Conservation (phyloP, 1,140 invertebrate species). For the Drosophila melanogaster region DNA sequence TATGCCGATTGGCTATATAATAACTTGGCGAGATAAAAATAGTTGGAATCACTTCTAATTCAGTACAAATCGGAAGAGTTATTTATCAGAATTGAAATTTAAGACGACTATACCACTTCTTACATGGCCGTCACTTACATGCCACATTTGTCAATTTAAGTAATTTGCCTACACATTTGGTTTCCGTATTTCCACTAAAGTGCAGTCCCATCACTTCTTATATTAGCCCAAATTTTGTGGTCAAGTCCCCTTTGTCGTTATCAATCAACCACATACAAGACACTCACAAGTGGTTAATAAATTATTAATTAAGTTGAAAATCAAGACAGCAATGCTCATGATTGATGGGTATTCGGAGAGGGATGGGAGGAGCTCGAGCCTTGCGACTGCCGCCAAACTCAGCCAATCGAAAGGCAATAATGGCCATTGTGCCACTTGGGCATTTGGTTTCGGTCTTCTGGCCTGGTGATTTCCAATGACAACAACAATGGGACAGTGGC, state of each 20-base stretch:
- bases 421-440: conserved; percentile 29
- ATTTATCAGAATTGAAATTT: not conserved
- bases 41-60: not conserved
- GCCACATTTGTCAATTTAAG: not conserved
- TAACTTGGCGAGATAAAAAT: no score
- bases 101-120: not conserved
- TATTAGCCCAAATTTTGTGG: conserved; percentile 9
- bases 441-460: conserved; percentile 4
- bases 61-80: not conserved
- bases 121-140: not conserved
- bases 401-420: conserved; percentile 6
- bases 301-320: conserved; percentile 54
- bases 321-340: conserved; percentile 33
- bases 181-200: not conserved
- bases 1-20: no score
- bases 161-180: not conserved
- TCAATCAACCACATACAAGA: conserved; percentile 38
- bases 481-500: conserved; percentile 15
- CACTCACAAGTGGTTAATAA: conserved; percentile 46
- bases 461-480: conserved; percentile 12
- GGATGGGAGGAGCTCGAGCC: not conserved
- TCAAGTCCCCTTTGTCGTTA: conserved; percentile 22
- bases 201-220: conserved; percentile 13
- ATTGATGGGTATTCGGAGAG: conserved; percentile 25
- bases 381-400: conserved; percentile 2